A percentile compares a stretch with the other conserved stretches of the same genome.
Evolutionary conservation across 2,888 invertebrate species (phyloP).

Genomic region (Phengaris arion): DNA sequence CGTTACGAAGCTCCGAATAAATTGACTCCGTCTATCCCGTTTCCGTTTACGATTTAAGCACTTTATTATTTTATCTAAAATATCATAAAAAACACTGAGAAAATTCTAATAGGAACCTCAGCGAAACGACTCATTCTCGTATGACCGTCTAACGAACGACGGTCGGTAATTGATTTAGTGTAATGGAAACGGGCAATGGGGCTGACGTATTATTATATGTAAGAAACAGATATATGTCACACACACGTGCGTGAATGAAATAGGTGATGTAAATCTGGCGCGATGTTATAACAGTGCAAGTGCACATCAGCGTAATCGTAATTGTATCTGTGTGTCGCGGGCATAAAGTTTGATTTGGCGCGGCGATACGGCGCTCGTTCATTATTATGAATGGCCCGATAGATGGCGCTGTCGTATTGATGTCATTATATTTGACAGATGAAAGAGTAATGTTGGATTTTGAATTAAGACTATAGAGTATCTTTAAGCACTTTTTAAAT

Average conservation of each 20-base stretch:
- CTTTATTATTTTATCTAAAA: slow-evolving; percentile 58
- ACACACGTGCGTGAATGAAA: slow-evolving; percentile 59
- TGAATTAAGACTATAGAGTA: slow-evolving; percentile 20
- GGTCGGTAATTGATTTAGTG: slow-evolving; percentile 71
- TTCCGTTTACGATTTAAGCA: slow-evolving; percentile 57
- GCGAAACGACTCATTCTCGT: slow-evolving; percentile 17
- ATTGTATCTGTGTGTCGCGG: slow-evolving; percentile 59
- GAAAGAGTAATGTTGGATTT: slow-evolving; percentile 35
- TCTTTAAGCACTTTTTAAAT: neutral
- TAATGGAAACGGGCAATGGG: slow-evolving; percentile 75
- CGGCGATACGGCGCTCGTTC: slow-evolving; percentile 41
- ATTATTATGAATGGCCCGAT: slow-evolving; percentile 48
- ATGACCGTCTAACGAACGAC: slow-evolving; percentile 50
- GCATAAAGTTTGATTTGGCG: slow-evolving; percentile 55
- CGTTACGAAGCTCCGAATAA: slow-evolving; percentile 67
- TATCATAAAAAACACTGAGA: slow-evolving; percentile 43
- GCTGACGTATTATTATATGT: slow-evolving; percentile 69
- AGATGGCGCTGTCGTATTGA: slow-evolving; percentile 63
- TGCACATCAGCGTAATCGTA: slow-evolving; percentile 59
- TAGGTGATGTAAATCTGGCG: slow-evolving; percentile 53
- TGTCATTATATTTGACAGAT: slow-evolving; percentile 46
- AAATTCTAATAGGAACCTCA: slow-evolving; percentile 23
- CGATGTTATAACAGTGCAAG: slow-evolving; percentile 61
- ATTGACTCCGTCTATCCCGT: slow-evolving; percentile 62
- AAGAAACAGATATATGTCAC: slow-evolving; percentile 59